Evolutionary conservation across 2,888 invertebrate genomes (phyloP).

Genomic region (Shargacucullia verbasci): DNA sequence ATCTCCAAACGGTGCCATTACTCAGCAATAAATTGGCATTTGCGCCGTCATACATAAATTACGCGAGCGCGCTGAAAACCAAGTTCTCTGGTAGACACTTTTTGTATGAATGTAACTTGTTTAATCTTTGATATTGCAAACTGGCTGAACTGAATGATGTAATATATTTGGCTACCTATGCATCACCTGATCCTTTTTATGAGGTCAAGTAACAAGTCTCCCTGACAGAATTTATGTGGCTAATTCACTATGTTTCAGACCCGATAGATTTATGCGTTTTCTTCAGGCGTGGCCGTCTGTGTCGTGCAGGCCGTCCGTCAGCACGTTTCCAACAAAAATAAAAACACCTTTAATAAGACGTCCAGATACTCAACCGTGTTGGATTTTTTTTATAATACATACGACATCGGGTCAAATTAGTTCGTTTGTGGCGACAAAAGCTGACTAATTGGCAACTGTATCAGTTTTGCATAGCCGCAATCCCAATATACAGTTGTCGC

Average conservation of each 20-base stretch:
- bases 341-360: conserved; percentile 5
- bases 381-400: conserved; percentile 31
- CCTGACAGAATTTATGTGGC: conserved; percentile 63
- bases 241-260: conserved; percentile 65
- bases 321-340: conserved; percentile 31
- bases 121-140: conserved; percentile 59
- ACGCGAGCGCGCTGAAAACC: conserved; percentile 82
- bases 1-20: conserved; percentile 88
- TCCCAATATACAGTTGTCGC: conserved; percentile 63
- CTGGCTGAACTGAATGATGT: conserved; percentile 9
- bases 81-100: conserved; percentile 81
- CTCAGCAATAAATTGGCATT: conserved; percentile 89
- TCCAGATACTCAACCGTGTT: conserved; percentile 1
- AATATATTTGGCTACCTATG: conserved; percentile 17
- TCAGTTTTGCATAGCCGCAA: conserved; percentile 64
- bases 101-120: conserved; percentile 68
- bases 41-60: conserved; percentile 89
- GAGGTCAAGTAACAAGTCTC: conserved; percentile 54
- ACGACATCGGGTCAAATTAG: conserved; percentile 38
- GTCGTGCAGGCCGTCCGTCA: conserved; percentile 19
- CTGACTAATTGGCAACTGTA: conserved; percentile 68
- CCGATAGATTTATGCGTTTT: conserved; percentile 67
- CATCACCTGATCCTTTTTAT: conserved; percentile 44
- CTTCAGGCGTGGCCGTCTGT: conserved; percentile 57
- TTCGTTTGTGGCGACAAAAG: conserved; percentile 57